Conservation (phyloP, 2,113 vertebrate genomes). For the Salvelinus fontinalis region DNA sequence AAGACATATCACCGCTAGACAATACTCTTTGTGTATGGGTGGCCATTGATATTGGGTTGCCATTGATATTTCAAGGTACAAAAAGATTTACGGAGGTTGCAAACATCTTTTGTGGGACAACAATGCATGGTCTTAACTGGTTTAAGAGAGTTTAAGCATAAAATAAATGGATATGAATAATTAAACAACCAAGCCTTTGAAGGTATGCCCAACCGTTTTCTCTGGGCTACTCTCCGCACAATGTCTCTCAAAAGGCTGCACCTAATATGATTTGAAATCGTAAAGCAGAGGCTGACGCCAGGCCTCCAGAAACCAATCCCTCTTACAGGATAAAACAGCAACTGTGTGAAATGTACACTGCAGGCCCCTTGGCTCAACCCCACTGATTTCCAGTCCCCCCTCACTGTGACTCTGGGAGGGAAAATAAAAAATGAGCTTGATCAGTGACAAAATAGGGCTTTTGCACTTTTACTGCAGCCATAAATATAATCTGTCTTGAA, state of each 20-base stretch:
- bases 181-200: conserved; percentile 64
- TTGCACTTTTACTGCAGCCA: conserved; percentile 56
- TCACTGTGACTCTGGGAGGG: conserved; percentile 32
- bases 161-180: conserved; percentile 72
- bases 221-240: conserved; percentile 54
- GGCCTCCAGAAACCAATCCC: conserved; percentile 69
- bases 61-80: conserved; percentile 53
- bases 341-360: conserved; percentile 62
- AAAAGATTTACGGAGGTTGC: conserved; percentile 73
- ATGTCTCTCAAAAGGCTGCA: conserved; percentile 63
- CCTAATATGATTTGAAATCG: conserved; percentile 75
- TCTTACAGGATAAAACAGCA: conserved; percentile 69
- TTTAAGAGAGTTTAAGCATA: conserved; percentile 57
- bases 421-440: conserved; percentile 57
- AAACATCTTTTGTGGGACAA: conserved; percentile 64
- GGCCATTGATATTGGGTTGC: conserved; percentile 65
- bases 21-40: conserved; percentile 70
- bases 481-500: conserved; percentile 58
- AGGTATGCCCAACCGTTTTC: conserved; percentile 60
- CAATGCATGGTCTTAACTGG: conserved; percentile 70
- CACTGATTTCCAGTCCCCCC: conserved; percentile 35
- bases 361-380: conserved; percentile 43
- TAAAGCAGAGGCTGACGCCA: conserved; percentile 63
- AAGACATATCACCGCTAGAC: conserved; percentile 68
- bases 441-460: conserved; percentile 45